Evolutionary conservation across 2,888 invertebrate genomes (phyloP), one percentile per base, ranked within the genome.

Genomic region (Fragum fragum): DNA sequence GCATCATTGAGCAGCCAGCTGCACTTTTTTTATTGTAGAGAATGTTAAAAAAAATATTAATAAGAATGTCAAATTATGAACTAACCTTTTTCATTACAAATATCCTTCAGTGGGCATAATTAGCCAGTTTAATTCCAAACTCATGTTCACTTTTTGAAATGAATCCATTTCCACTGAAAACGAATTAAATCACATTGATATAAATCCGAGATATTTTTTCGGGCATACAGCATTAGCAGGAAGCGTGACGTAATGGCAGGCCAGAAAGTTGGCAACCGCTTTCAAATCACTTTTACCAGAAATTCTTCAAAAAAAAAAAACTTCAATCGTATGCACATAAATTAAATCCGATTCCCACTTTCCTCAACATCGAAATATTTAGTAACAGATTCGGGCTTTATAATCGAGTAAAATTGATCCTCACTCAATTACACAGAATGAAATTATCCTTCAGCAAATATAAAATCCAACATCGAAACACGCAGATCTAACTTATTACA

Each of bases 171-270:
- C n/a, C 7, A 21, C 28, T 21, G n/a, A 61, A 61, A 29, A 11
- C 61, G 18, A 36, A 28, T 61, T 16, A 29, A 61, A 61, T 61
- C 61, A 28, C 11, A n/a, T 6, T 61, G 61, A 28, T 7, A 18
- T 61, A 23, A 28, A 57, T 57, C 9, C 32, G 29, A 32, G 18
- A 28, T 32, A 29, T 5, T 29, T 69, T n/a, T 39, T 39, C 59
- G 47, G n/a, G 47, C 16, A 47, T 5, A 47, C 47, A 18, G 14
- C 47, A 47, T 47, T 5, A 47, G 47, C 72, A 77, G 66, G 63
- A 77, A 72, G 42, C 63, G 68, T 77, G 77, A 77, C 77, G 77
- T 72, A 77, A 53, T 26, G 26, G 42, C 68, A 9, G 42, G 68
- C 68, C 68, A 53, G 29, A 42, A 18, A 57, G 5, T 57, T 57